Base-by-base conservation (phyloP, 2,888 invertebrate species). In the Euphydryas editha region DNA sequence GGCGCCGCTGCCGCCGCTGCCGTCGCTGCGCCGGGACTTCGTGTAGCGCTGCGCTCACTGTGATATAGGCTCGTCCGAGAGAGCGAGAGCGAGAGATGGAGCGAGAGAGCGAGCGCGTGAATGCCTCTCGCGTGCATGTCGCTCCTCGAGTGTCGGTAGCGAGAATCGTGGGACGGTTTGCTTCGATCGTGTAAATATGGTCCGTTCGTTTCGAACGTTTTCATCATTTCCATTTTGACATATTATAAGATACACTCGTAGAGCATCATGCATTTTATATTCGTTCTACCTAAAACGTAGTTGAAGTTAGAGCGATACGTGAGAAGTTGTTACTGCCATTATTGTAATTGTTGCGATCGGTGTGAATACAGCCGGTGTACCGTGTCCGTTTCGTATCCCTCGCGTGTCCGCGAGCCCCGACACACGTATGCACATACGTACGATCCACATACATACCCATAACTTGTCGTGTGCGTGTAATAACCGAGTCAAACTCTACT, bases 21-120 rank as follows among this genome's bases (percentile, higher is more conserved):
- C 75, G 78, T 61, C 75, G 75, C 71, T 76, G 51, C 75, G 70
- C 69, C 69, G 66, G 70, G 72, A 71, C 30, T 59, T 49, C 54
- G 30, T 59, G 46, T 58, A 20, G 58, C 44, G 61, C 42, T 83
- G 81, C 86, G 86, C 90, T 80, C 90, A 87, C 90, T 92, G 92
- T 92, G 91, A 90, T 90, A 85, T 90, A 87, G 82, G 85, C 85
- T 85, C 82, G 87, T 84, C 88, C 88, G 88, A 76, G n/a, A n/a
- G n/a, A n/a, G n/a, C n/a, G n/a, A n/a, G n/a, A n/a, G n/a, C n/a
- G n/a, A n/a, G n/a, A n/a, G n/a, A n/a, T n/a, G n/a, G n/a, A n/a
- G n/a, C n/a, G n/a, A n/a, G n/a, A n/a, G n/a, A n/a, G n/a, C n/a
- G n/a, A n/a, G n/a, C n/a, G n/a, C n/a, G n/a, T n/a, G n/a, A n/a